A percentile compares a stretch with the other conserved stretches of the same genome.
Conservation (phyloP, 92 coral and sea anemone genomes). For the Bergia puertoricense region DNA sequence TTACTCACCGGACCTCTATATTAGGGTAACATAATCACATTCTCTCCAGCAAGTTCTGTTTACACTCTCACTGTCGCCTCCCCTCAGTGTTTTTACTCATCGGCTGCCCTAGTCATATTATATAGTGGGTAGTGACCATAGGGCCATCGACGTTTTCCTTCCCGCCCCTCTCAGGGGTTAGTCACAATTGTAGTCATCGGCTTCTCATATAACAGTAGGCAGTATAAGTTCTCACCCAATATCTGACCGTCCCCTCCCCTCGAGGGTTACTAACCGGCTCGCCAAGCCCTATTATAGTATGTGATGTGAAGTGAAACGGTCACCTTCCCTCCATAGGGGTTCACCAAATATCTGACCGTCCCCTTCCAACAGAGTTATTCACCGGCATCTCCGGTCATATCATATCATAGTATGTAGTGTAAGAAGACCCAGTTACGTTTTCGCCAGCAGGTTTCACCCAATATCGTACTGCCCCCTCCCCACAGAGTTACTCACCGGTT, state of each 20-base stretch:
- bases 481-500: background rate
- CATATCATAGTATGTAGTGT: constrained; percentile 35
- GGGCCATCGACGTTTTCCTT: too few species aligned
- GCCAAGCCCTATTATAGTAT: background rate
- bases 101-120: background rate
- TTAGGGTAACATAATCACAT: too few species aligned
- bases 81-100: background rate
- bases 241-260: background rate
- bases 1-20: too few species aligned
- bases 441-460: constrained; percentile 37
- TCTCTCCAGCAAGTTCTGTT: too few species aligned
- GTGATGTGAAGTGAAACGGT: background rate
- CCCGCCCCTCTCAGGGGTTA: too few species aligned
- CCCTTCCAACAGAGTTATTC: background rate
- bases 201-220: too few species aligned
- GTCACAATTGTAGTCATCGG: too few species aligned
- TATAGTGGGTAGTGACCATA: background rate
- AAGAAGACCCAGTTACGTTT: constrained; percentile 11
- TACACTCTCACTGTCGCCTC: background rate
- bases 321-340: background rate
- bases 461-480: constrained; percentile 15
- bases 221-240: constrained; percentile 31
- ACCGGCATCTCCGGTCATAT: constrained; percentile 15
- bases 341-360: constrained; percentile 45
- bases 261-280: background rate